Conservation (phyloP, 2,113 vertebrate species). For the western clawed frog (Xenopus tropicalis) region UCB_Xtro_10.0 CM004445.2:18748501-18749000, state of each 20-base stretch:
- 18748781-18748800: conserved; percentile 36
- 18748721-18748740: conserved; percentile 39
- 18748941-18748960: too few species aligned
- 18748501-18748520: background rate
- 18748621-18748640: conserved; percentile 41
- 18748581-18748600: conserved; percentile 39
- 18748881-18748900: conserved; percentile 1
- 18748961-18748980: too few species aligned
- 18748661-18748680: conserved; percentile 36
- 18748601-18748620: conserved; percentile 45
- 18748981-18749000: too few species aligned
- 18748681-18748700: conserved; percentile 45
- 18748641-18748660: conserved; percentile 38
- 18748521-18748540: conserved; percentile 16
- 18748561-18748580: conserved; percentile 23
- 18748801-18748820: conserved; percentile 18
- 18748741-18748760: conserved; percentile 38
- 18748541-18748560: conserved; percentile 30
- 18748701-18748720: conserved; percentile 36
- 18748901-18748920: too few species aligned
- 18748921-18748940: too few species aligned
- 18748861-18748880: conserved; percentile 24
- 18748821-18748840: conserved; percentile 26
- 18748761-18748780: conserved; percentile 42
- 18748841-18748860: conserved; percentile 23